phyloP scores from a whole-genome alignment of 2,888 invertebrate species.

The Agrotis exclamationis region DNA sequence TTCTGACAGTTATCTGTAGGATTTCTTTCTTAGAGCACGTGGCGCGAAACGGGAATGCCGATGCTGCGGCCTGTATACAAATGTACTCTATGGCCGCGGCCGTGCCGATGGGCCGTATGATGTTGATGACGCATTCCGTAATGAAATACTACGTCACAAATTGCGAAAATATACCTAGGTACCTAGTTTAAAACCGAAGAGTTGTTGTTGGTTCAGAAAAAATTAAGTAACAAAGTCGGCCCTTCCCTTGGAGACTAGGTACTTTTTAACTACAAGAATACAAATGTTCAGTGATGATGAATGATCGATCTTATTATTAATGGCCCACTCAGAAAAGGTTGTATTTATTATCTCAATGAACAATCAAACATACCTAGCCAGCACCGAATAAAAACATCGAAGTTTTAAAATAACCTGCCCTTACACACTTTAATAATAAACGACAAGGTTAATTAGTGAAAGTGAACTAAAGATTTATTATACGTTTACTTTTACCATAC shows the following conservation, averaged over 20 bases:
- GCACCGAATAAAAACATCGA: constrained; percentile 10
- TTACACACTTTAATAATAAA: constrained; percentile 29
- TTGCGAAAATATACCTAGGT: background rate
- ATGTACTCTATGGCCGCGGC: too few species aligned
- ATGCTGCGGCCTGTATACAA: too few species aligned
- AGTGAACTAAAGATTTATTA: constrained; percentile 27
- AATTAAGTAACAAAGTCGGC: background rate
- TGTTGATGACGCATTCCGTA: constrained; percentile 21
- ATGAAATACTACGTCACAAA: constrained; percentile 8
- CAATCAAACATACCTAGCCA: constrained; percentile 1
- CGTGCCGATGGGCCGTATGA: background rate
- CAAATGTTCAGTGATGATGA: background rate
- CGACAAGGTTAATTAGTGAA: constrained; percentile 43
- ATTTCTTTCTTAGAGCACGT: background rate
- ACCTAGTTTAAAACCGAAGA: background rate
- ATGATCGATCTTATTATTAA: background rate
- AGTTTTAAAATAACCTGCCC: constrained; percentile 33
- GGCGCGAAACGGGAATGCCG: background rate
- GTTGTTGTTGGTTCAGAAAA: background rate
- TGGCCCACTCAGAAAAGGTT: background rate
- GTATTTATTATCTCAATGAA: background rate
- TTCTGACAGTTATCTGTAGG: constrained; percentile 15
- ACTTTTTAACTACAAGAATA: background rate
- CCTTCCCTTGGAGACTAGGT: background rate
- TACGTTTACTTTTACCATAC: constrained; percentile 25